Conservation (phyloP, 2,888 invertebrate species). For the Steromphala cineraria region DNA sequence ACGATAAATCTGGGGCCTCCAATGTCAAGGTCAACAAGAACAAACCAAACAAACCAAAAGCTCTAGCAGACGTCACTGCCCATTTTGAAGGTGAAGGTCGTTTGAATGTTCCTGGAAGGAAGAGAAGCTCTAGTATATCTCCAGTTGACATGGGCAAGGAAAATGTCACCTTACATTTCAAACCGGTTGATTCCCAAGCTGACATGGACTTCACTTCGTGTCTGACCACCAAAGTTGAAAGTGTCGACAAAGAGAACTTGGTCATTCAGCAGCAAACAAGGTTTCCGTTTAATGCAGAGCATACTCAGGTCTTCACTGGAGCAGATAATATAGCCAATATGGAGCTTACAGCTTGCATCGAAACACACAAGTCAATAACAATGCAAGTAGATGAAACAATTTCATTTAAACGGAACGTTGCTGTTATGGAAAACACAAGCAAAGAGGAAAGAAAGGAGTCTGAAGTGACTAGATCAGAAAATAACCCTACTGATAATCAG, state of each 20-base stretch:
- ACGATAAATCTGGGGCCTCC: not conserved
- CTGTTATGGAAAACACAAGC: not conserved
- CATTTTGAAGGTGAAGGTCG: not conserved
- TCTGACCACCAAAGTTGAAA: not conserved
- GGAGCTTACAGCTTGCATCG: not conserved
- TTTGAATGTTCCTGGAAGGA: not conserved
- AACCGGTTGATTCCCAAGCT: not conserved
- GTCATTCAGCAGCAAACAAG: not conserved
- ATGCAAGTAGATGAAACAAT: not conserved
- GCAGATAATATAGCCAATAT: not conserved
- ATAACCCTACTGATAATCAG: not conserved
- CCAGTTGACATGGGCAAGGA: not conserved
- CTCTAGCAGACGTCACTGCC: not conserved
- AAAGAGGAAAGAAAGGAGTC: not conserved
- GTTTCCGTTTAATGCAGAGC: not conserved
- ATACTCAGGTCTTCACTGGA: not conserved
- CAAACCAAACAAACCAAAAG: not conserved
- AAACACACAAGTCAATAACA: not conserved
- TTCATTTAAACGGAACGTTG: not conserved
- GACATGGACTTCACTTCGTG: slow-evolving; percentile 21
- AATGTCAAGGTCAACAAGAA: not conserved
- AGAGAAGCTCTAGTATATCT: not conserved
- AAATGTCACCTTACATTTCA: slow-evolving; percentile 19
- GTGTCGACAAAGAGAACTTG: not conserved
- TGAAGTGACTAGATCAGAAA: not conserved